A percentile compares a stretch with the other conserved stretches of the same genome.
Evolutionary conservation across 1,140 invertebrate genomes (phyloP).

Genomic region (Dufourea novaeangliae): DNA sequence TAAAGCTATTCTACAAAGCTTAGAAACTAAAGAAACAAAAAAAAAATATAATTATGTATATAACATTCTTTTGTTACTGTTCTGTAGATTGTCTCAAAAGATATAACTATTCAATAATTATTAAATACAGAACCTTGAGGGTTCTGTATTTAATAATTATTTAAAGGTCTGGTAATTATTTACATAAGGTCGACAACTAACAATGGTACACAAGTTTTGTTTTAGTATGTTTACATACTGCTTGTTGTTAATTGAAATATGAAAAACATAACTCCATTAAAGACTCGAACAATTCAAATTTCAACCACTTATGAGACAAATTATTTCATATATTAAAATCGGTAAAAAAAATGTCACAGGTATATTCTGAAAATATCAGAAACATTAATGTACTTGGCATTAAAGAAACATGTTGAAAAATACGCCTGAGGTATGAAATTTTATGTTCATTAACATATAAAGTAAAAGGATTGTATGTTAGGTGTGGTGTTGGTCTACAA

Average conservation of each 20-base stretch:
- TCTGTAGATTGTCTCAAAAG: not conserved
- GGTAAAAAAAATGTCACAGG: not conserved
- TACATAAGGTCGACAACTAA: not conserved
- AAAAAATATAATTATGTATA: not conserved
- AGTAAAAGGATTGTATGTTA: conserved; percentile 38
- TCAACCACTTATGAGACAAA: not conserved
- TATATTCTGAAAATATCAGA: not conserved
- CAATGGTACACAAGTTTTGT: not conserved
- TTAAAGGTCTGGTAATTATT: not conserved
- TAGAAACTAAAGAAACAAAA: not conserved
- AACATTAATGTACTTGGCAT: not conserved
- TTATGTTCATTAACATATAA: not conserved
- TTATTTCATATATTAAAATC: not conserved
- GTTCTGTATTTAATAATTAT: no score
- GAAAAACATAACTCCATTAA: not conserved
- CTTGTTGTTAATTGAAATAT: not conserved
- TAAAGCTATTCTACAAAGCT: not conserved
- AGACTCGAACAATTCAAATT: not conserved
- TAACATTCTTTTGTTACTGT: not conserved
- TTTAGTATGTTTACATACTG: not conserved
- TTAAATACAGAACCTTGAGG: not conserved
- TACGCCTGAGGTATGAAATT: not conserved
- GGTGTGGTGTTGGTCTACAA: conserved; percentile 64
- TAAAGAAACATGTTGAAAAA: not conserved
- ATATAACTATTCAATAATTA: not conserved